Evolutionary conservation across 2,888 invertebrate species (phyloP).

Genomic region (Limnephilus rhombicus): DNA sequence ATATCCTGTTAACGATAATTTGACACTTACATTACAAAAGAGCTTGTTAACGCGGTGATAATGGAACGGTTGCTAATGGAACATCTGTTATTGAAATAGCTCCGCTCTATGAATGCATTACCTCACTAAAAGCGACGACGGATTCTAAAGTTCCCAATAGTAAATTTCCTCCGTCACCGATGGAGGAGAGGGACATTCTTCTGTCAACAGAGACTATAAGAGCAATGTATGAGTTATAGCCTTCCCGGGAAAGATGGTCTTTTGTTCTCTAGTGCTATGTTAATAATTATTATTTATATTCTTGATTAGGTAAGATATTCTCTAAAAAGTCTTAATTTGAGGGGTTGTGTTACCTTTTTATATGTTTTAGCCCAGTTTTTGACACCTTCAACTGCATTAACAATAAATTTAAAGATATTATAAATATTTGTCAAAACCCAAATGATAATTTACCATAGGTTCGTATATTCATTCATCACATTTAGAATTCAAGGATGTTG

Average conservation of each 20-base stretch:
- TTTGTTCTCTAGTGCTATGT: background rate
- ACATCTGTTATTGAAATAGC: conserved; percentile 47
- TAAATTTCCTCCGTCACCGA: conserved; percentile 27
- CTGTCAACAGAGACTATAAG: conserved; percentile 19
- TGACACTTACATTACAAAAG: conserved; percentile 35
- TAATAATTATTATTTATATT: background rate
- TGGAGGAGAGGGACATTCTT: background rate
- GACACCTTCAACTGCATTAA: too few species aligned
- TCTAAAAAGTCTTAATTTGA: background rate
- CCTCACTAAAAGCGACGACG: conserved; percentile 13
- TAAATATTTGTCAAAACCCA: too few species aligned
- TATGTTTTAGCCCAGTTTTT: too few species aligned
- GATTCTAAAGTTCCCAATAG: background rate
- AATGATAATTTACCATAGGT: too few species aligned
- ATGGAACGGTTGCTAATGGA: conserved; percentile 28
- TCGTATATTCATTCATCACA: too few species aligned
- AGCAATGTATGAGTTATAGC: background rate
- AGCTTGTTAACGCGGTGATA: conserved; percentile 49
- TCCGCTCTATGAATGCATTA: conserved; percentile 46
- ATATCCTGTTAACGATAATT: conserved; percentile 47
- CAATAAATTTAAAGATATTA: too few species aligned
- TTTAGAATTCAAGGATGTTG: too few species aligned
- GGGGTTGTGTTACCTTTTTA: background rate
- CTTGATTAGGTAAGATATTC: background rate
- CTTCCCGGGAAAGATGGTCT: background rate